These are phyloP conservation scores for Poecilia velifera DNA, from an alignment of 2,797 vertebrate genomes.

Conservation along the genomic window DNA sequence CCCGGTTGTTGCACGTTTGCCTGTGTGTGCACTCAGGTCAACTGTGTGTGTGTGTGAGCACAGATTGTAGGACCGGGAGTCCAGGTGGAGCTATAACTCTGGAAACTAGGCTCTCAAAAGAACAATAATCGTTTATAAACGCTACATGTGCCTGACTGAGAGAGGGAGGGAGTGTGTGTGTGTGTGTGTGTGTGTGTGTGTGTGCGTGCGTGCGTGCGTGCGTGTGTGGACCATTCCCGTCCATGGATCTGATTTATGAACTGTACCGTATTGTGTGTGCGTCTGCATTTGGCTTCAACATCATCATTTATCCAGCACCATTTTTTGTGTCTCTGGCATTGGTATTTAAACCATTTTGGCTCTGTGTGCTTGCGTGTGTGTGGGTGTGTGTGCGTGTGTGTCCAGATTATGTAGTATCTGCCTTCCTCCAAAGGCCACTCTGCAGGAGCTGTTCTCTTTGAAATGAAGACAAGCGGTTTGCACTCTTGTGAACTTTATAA, in stretches of 20 bases:
- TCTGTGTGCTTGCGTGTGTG: constrained; percentile 5
- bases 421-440: constrained; percentile 39
- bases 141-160: neutral
- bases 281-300: constrained; percentile 7
- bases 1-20: neutral
- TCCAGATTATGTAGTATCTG: constrained; percentile 15
- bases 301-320: constrained; percentile 15
- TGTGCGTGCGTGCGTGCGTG: neutral
- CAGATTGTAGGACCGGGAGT: constrained; percentile 34
- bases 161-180: neutral
- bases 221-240: neutral
- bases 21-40: neutral
- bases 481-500: constrained; percentile 36
- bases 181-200: constrained; percentile 10
- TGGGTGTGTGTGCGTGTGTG: neutral
- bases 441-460: constrained; percentile 30
- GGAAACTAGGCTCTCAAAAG: constrained; percentile 20
- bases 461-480: constrained; percentile 45
- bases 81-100: constrained; percentile 41
- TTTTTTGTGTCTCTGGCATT: constrained; percentile 14
- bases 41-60: neutral
- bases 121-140: constrained; percentile 32
- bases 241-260: constrained; percentile 12
- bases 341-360: neutral
- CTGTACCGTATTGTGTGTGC: neutral